These are phyloP conservation scores for Liodrosophila aerea DNA, from an alignment of 2,888 invertebrate genomes.

Conservation along the genomic window DNA sequence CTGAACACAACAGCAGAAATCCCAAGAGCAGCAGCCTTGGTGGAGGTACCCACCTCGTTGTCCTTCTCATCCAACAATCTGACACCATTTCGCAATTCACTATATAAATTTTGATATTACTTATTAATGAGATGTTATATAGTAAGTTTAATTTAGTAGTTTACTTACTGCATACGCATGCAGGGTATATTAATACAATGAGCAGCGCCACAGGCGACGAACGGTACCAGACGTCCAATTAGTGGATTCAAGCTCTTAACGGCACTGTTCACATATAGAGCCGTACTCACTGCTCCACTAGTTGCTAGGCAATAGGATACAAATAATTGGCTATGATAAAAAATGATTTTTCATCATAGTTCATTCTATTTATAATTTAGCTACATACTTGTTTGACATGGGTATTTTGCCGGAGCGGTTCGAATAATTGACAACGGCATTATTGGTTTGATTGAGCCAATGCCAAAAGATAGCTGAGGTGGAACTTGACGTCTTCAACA, in stretches of 20 bases:
- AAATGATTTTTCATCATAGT: not conserved
- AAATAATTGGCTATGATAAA: constrained; percentile 86
- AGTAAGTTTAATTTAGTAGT: not conserved
- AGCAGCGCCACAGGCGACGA: constrained; percentile 97
- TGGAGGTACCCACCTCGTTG: constrained; percentile 86
- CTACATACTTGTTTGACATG: constrained; percentile 82
- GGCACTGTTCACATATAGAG: constrained; percentile 92
- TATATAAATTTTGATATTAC: too few species aligned
- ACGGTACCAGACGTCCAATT: constrained; percentile 94
- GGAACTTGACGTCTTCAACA: constrained; percentile 98
- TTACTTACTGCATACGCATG: constrained; percentile 93
- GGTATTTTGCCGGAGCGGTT: constrained; percentile 93
- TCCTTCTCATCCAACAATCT: constrained; percentile 91
- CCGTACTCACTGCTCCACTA: constrained; percentile 94
- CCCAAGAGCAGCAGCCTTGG: constrained; percentile 89
- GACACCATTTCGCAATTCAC: constrained; percentile 91
- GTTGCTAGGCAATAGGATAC: constrained; percentile 95
- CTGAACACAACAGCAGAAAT: constrained; percentile 95
- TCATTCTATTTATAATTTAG: not conserved
- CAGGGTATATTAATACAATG: constrained; percentile 99
- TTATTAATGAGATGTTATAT: too few species aligned
- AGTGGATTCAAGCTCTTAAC: constrained; percentile 84
- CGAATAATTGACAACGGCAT: constrained; percentile 98
- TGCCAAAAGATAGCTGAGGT: constrained; percentile 98
- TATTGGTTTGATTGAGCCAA: constrained; percentile 98